Percentiles rank a stretch among this genome's conserved stretches.
Evolutionary conservation across 2,888 invertebrate genomes (phyloP).

Genomic region (Drosophila sordidapex): DNA sequence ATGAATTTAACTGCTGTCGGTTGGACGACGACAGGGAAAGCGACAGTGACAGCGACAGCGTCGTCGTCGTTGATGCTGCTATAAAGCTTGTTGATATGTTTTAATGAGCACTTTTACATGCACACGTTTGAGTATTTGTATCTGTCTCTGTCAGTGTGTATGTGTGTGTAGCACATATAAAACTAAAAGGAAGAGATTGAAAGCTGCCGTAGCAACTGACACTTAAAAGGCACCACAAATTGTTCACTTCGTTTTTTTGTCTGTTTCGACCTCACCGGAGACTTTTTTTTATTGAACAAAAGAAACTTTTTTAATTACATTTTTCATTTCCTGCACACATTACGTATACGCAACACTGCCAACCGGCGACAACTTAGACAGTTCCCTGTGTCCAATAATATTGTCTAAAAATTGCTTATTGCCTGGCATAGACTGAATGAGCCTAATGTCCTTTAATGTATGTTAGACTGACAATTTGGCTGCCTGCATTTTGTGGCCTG

Average conservation of each 20-base stretch:
- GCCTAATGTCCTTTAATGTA: slow-evolving; percentile 64
- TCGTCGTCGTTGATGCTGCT: slow-evolving; percentile 34
- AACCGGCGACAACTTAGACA: slow-evolving; percentile 24
- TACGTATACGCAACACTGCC: slow-evolving; percentile 61
- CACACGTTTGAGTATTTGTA: slow-evolving; percentile 29
- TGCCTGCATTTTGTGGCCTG: slow-evolving; percentile 33
- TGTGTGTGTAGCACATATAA: slow-evolving; percentile 38
- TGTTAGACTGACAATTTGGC: slow-evolving; percentile 23
- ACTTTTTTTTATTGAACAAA: slow-evolving; percentile 42
- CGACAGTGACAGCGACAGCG: slow-evolving; percentile 8
- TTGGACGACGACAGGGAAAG: slow-evolving; percentile 38
- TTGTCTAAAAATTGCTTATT: slow-evolving; percentile 64
- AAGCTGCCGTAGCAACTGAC: slow-evolving; percentile 45
- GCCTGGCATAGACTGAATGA: slow-evolving; percentile 35
- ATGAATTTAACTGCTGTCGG: slow-evolving; percentile 75
- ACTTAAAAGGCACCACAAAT: slow-evolving; percentile 65
- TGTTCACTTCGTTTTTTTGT: slow-evolving; percentile 53
- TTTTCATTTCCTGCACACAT: slow-evolving; percentile 72
- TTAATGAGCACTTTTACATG: slow-evolving; percentile 76
- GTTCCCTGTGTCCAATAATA: slow-evolving; percentile 60
- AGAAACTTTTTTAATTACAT: slow-evolving; percentile 76
- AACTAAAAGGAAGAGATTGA: slow-evolving; percentile 52
- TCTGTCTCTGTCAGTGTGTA: background rate
- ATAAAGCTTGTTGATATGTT: slow-evolving; percentile 78
- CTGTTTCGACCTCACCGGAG: slow-evolving; percentile 29